These are phyloP conservation scores for Sphecodes monilicornis DNA, from an alignment of 2,888 invertebrate genomes.

Conservation along the genomic window DNA sequence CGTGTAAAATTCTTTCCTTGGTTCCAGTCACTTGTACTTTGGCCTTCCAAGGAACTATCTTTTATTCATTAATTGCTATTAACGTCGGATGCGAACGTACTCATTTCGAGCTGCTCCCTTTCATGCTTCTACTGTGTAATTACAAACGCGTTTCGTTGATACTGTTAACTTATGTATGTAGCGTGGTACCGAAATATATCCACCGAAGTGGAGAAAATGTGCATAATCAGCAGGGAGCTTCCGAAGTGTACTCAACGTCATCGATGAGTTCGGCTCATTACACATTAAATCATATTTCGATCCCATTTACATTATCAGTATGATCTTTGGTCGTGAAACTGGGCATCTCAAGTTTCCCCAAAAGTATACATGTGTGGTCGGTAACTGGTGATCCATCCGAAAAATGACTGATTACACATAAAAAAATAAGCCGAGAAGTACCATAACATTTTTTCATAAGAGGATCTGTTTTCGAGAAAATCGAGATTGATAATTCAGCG, in stretches of 20 bases:
- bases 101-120: conserved; percentile 41
- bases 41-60: conserved; percentile 44
- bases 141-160: conserved; percentile 31
- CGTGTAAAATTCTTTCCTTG: neutral
- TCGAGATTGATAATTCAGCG: too few species aligned
- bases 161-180: conserved; percentile 35
- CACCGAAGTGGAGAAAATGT: neutral
- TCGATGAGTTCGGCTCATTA: neutral
- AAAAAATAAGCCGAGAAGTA: neutral
- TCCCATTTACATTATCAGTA: neutral
- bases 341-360: neutral
- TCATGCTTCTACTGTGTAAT: conserved; percentile 37
- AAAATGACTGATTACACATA: neutral
- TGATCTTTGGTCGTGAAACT: neutral
- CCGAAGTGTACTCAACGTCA: too few species aligned
- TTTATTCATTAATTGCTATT: conserved; percentile 51
- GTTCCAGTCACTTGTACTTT: conserved; percentile 35
- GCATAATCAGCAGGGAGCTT: neutral
- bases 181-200: neutral
- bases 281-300: neutral
- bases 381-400: too few species aligned
- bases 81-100: conserved; percentile 32
- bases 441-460: neutral
- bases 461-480: neutral
- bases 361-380: neutral